Evolutionary conservation across 2,888 invertebrate genomes (phyloP), one percentile per base, ranked within the genome.

Genomic region (Chloromyia formosa): DNA sequence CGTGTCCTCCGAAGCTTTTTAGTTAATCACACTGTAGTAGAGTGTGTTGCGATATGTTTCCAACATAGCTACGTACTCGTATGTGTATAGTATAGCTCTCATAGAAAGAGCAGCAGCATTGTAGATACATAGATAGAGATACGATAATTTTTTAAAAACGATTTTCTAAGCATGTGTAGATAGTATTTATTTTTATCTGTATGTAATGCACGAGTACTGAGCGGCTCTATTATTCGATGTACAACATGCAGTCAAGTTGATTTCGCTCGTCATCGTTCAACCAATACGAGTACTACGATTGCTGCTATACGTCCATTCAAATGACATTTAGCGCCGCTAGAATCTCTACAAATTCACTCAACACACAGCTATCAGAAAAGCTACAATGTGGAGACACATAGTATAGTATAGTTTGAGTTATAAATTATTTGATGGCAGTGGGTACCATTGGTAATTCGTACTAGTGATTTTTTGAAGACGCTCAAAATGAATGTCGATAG

Each of bases 1-100:
- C 40, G 7, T 62, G 27, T 35, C 27, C 27, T 35, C 27, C 62
- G 9, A 40, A 62, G 62, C 62, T 62, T 62, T 62, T 62, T 40
- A 40, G 40, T 62, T n/a, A 35, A 40, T 40, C 40, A 16, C 18
- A 40, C 35, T 22, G 40, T 7, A 40, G 3, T 49, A n/a, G 2
- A 12, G 16, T n/a, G 49, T 49, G 3, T 35, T 4, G 27, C 27
- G 27, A 35, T 35, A 53, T 53, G 53, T 16, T 53, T 53, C 16
- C 10, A 14, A 53, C 16, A 53, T 53, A 35, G 27, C 27, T 35
- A 35, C 27, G 27, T 35, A 35, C 3, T 35, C 27, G 27, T 35
- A 35, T 35, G 27, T 35, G 27, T 35, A 35, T 35, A 35, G 27
- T 35, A 2, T 35, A 35, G 27, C 27, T 7, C 27, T 7, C 27